Base-by-base conservation (phyloP, 1,140 invertebrate species). In the Trissolcus basalis region DNA sequence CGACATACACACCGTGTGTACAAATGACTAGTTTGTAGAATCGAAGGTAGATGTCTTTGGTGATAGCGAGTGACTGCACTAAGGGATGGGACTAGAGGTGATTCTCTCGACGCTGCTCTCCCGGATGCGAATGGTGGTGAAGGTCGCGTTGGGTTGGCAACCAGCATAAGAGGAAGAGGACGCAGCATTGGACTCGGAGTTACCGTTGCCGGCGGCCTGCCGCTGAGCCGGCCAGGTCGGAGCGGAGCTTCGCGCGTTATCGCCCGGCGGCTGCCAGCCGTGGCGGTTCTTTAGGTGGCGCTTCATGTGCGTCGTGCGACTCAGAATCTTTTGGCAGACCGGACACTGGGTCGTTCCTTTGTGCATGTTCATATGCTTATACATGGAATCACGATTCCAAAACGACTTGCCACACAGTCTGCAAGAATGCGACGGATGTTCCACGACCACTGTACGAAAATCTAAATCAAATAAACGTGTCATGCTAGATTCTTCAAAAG, bases 361-460 rank as follows among this genome's bases (percentile, higher is more conserved):
- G 81, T 90, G 89, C 83, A 89, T 88, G 77, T 89, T 89, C 85
- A 88, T 89, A 84, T 90, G 89, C 80, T 89, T 89, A 84, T 89
- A 89, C 84, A 90, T 87, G 77, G 87, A 89, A 83, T 88, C 87
- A 63, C 88, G 87, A 81, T 88, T 89, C 86, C 87, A 88, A 86
- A 89, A 88, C 55, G 87, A 83, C 87, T 89, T 89, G 85, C 88
- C 88, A 82, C 88, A 89, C 79, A 89, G 86, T 87, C 87, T 89
- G 86, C 88, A 89, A 77, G 87, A 85, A 82, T 88, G 87, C 80
- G 86, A 88, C 77, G 87, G 87, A 80, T 88, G 87, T 84, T 88
- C 87, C 86, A 88, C 86, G 85, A 88, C 82, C 86, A 88, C 85
- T 83, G 85, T 86, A 83, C 86, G 85, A 79, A 83, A 83, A 88